Evolutionary conservation across 2,888 invertebrate species (phyloP), one percentile per base, ranked within the genome.

Genomic region (Iphiclides podalirius): DNA sequence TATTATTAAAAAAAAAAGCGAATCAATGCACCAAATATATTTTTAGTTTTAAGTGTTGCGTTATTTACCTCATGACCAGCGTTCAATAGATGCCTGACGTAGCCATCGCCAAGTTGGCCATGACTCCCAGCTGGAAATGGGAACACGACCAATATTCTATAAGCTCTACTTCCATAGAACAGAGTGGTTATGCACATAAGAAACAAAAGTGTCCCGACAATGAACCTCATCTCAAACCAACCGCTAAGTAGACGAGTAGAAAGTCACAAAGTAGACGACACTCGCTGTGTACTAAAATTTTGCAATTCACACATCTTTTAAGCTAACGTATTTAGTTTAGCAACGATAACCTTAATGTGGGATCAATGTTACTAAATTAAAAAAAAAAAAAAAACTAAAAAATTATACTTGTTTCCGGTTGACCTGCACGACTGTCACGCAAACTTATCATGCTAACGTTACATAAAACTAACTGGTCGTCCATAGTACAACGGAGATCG

Each of bases 51-150:
- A n/a, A n/a, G n/a, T n/a, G n/a, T n/a, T n/a, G n/a, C n/a, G n/a
- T n/a, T n/a, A n/a, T 4, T 35, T 46, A 79, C 78, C 66, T 78
- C 72, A 55, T 79, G 76, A n/a, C 76, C 78, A 34, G 66, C 76
- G n/a, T 65, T 58, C 0, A 75, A 49, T 2, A 79, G 52, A 45
- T 64, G 60, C 28, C 61, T 68, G 1, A 71, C 61, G 31, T 67
- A 47, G 1, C 62, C 72, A 35, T 73, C 67, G 4, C 75, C 79
- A 4, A 79, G 59, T 16, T 74, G 72, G 2, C 63, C 64, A 41
- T 77, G 71, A 46, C 79, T 79, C 13, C 59, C 66, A 8, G 67
- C 63, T 0, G 75, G 64, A 1, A 75, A 12, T 0, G 76, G 70
- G 41, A 73, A 75, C 1, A 73, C 51, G 0, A 64, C 55, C 12